Evolutionary conservation across 2,797 vertebrate species (phyloP), one percentile per base, ranked within the genome.

Genomic region (Cossypha niveicapilla): DNA sequence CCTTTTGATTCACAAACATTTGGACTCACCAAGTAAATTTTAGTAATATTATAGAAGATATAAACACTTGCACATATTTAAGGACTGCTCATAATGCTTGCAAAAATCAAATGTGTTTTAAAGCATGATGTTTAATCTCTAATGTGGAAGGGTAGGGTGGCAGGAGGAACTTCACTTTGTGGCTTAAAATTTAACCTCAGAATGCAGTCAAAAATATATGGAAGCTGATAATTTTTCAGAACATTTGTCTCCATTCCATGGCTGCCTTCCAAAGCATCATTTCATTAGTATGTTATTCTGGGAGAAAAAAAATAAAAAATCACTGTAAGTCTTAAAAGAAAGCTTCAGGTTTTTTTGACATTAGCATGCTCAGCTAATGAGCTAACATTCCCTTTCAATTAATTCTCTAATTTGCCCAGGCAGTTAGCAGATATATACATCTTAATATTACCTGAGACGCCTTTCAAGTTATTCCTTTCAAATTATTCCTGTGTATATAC

Each of bases 331-430:
- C 75, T 85, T 74, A 62, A 80, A 89, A 92, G 72, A 76, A 89
- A 91, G 25, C 68, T 61, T 67, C 35, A 70, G n/a, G 9, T 18
- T 88, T 93, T 81, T 93, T 66, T 85, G 41, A 87, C 78, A 58
- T 89, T 72, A 80, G 50, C 47, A 75, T 85, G 54, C 72, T 93
- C 72, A 70, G 45, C 45, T 94, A 95, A 95, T 3, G 47, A 94
- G 81, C 53, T 77, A 89, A 79, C 39, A 35, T 92, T 88, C 81
- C 58, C 84, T 92, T 95, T 93, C 88, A 95, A 91, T 92, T 95
- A 95, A 92, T 94, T 93, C 78, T 77, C 62, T 93, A 93, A 96
- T 95, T 91, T 91, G 51, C 50, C 35, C 57, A 92, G 68, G 57
- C 75, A 91, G 90, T 89, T 89, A 91, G 63, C 57, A 62, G 81